Base-by-base conservation (phyloP, 1,140 invertebrate species). In the Papilio machaon region DNA sequence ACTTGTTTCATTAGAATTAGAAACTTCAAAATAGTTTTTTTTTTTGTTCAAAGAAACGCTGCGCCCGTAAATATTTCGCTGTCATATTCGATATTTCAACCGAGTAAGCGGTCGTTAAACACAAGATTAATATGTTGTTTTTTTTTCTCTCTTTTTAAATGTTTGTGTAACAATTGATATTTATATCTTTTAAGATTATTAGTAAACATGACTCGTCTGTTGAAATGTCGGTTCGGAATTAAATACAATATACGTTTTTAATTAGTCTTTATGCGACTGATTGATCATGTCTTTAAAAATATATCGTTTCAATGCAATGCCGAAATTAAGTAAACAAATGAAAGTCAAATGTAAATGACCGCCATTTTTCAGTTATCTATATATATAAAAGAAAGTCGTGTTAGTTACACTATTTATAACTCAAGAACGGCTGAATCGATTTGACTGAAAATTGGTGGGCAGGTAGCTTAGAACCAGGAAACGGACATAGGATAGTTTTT, bases 11-110 rank as follows among this genome's bases (percentile, higher is more conserved):
- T 76, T 23, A 75, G 47, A 52, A 76, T 54, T 76, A 76, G 23
- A 47, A 52, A n/a, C 23, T 30, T 30, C 74, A 76, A 76, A 43
- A 76, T 54, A 76, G 74, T 52, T 52, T 52, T 58, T 43, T 70
- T 76, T 47, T 75, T 75, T n/a, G n/a, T n/a, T 76, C 74, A 76
- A 76, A 76, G 74, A 52, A 76, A 52, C 46, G 60, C 46, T 43
- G 10, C 8, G n/a, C 43, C 35, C 38, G 38, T 75, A 75, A 75
- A 76, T 76, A 74, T 49, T 47, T 23, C 3, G 17, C 19, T 76
- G 47, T 76, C 74, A 47, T 76, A 52, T 76, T 30, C 19, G 47
- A 76, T 76, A 49, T 52, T 76, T 76, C 74, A 76, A 76, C 15
- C 74, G 74, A 52, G 43, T 23, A 30, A 19, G 46, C 8, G 47